A percentile compares a stretch with the other conserved stretches of the same genome.
phyloP scores from a whole-genome alignment of 2,888 invertebrate species.

The Eupithecia inturbata region DNA sequence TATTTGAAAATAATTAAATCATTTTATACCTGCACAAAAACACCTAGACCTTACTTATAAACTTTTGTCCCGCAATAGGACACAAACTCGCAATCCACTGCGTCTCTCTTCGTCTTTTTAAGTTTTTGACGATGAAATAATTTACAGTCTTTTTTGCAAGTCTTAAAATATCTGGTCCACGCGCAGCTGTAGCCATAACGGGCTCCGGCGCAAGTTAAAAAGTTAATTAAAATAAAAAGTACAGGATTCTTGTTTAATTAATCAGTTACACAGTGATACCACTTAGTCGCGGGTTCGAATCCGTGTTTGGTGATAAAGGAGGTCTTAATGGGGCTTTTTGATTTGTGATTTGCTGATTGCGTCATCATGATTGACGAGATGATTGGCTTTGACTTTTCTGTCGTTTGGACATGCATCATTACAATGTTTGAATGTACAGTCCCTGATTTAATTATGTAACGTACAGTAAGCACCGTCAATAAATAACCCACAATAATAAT shows the following conservation, averaged over 20 bases:
- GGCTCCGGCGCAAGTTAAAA: slow-evolving; percentile 28
- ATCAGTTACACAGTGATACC: slow-evolving; percentile 43
- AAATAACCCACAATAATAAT: background rate
- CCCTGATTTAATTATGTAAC: background rate
- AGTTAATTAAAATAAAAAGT: slow-evolving; percentile 40
- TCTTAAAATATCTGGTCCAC: slow-evolving; percentile 3
- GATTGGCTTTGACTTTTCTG: background rate
- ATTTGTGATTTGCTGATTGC: slow-evolving; percentile 1
- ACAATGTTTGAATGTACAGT: background rate
- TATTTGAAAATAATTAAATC: too few relatives aligned
- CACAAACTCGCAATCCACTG: background rate
- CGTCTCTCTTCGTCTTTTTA: background rate
- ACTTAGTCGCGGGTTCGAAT: slow-evolving; percentile 26
- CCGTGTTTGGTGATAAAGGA: slow-evolving; percentile 16
- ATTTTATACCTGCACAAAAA: too few relatives aligned
- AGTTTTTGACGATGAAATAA: background rate
- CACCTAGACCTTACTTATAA: too few relatives aligned
- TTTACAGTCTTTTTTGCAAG: slow-evolving; percentile 1
- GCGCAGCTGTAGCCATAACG: slow-evolving; percentile 36
- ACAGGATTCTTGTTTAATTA: slow-evolving; percentile 53
- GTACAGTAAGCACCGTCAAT: background rate
- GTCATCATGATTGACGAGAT: background rate
- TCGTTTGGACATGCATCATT: background rate
- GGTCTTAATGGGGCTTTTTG: slow-evolving; percentile 4
- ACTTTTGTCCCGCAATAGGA: background rate